A percentile compares a stretch with the other conserved stretches of the same genome.
These are phyloP conservation scores for Pollimyrus isidori DNA, from an alignment of 2,113 vertebrate genomes.

Conservation along the genomic window DNA sequence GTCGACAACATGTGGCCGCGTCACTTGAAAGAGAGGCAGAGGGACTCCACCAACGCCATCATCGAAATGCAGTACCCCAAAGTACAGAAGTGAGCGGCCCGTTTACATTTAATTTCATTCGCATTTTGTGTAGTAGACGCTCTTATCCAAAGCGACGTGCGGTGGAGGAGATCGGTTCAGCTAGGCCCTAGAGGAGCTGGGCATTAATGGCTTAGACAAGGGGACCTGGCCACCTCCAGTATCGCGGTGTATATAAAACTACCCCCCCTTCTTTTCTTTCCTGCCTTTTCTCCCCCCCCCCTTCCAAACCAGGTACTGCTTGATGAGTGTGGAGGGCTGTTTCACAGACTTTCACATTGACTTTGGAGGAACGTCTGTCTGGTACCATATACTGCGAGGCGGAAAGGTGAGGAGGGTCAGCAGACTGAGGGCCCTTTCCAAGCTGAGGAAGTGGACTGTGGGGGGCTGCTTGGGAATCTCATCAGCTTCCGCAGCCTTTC, in stretches of 20 bases:
- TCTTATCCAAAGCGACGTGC: background rate
- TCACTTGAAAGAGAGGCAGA: slow-evolving; percentile 92
- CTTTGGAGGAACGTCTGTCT: slow-evolving; percentile 95
- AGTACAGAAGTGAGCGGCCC: slow-evolving; percentile 83
- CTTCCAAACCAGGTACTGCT: slow-evolving; percentile 75
- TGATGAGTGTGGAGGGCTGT: slow-evolving; percentile 97
- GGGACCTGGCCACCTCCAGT: background rate
- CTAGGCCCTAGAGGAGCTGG: background rate
- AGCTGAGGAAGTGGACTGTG: background rate
- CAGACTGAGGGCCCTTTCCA: background rate
- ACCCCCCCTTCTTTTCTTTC: background rate
- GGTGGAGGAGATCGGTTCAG: background rate
- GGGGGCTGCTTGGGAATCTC: background rate
- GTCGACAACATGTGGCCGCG: slow-evolving; percentile 99
- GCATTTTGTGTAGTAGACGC: background rate
- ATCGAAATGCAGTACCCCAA: slow-evolving; percentile 98
- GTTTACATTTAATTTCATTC: background rate
- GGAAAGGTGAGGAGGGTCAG: slow-evolving; percentile 73
- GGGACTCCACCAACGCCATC: slow-evolving; percentile 93
- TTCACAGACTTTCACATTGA: slow-evolving; percentile 98
- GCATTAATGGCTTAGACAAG: background rate
- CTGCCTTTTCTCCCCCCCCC: background rate
- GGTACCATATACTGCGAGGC: slow-evolving; percentile 95
- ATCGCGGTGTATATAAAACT: background rate
- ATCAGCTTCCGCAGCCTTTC: background rate